Evolutionary conservation across 2,797 vertebrate genomes (phyloP).

Genomic region (Schizothorax lantsangensis): DNA sequence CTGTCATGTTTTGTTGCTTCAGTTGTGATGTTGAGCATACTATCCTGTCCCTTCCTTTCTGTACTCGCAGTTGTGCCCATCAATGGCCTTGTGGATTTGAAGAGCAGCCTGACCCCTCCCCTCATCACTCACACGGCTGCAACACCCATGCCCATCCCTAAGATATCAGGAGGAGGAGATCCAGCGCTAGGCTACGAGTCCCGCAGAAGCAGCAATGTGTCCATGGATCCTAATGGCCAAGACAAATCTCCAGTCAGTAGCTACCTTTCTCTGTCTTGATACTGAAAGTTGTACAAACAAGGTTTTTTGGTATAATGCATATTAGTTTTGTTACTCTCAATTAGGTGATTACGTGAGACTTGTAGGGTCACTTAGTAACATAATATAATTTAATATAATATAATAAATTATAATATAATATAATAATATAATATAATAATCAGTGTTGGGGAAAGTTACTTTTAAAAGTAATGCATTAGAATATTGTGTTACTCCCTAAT

Average conservation of each 20-base stretch:
- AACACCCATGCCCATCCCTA: conserved; percentile 95
- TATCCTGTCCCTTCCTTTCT: not conserved
- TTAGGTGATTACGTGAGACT: not conserved
- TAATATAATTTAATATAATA: not conserved
- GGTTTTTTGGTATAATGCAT: not conserved
- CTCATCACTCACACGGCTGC: conserved; percentile 98
- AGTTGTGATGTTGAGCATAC: conserved; percentile 46
- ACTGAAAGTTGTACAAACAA: not conserved
- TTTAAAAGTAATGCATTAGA: not conserved
- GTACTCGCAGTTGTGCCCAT: conserved; percentile 83
- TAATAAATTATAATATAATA: not conserved
- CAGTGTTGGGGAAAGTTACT: not conserved
- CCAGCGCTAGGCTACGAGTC: conserved; percentile 76
- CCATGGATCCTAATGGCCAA: conserved; percentile 81
- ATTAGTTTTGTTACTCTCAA: not conserved
- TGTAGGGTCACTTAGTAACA: not conserved
- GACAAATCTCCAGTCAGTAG: conserved; percentile 90
- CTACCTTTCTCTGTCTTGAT: not conserved
- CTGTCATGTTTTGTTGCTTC: conserved; percentile 48
- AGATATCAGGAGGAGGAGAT: conserved; percentile 84
- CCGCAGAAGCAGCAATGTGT: conserved; percentile 85
- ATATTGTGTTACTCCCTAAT: not conserved
- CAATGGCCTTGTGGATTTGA: conserved; percentile 90
- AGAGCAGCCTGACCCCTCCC: conserved; percentile 90
- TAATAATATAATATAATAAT: not conserved